These are phyloP conservation scores for Nanorana parkeri DNA, from an alignment of 2,113 vertebrate genomes.

Conservation along the genomic window DNA sequence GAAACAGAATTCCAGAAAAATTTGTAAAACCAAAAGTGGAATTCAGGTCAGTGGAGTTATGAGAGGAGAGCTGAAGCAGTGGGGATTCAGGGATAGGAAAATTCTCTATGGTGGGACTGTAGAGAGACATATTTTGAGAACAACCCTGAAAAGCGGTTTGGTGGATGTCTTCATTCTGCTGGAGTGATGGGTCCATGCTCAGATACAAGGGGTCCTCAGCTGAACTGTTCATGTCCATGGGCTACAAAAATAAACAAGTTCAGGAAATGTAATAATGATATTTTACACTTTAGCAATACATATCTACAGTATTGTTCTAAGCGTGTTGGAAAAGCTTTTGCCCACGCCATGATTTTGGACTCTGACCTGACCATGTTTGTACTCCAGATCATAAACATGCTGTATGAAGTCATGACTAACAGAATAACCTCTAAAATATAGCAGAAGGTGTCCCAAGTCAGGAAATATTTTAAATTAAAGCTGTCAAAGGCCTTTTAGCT, in stretches of 20 bases:
- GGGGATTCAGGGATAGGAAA: constrained; percentile 70
- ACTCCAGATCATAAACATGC: too few species aligned
- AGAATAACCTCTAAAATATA: too few species aligned
- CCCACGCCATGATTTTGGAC: too few species aligned
- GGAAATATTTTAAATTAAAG: too few species aligned
- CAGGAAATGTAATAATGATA: too few species aligned
- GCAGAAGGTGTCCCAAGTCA: too few species aligned
- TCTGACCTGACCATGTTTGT: too few species aligned
- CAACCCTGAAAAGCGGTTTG: constrained; percentile 92
- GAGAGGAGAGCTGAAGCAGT: constrained; percentile 82
- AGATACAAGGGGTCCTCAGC: constrained; percentile 64
- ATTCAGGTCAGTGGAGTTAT: constrained; percentile 91
- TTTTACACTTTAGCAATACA: too few species aligned
- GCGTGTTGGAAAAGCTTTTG: too few species aligned
- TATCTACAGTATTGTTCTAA: too few species aligned
- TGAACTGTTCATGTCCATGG: constrained; percentile 89
- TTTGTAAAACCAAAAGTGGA: constrained; percentile 89
- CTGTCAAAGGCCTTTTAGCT: too few species aligned
- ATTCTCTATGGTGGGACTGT: constrained; percentile 82
- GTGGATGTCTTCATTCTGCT: constrained; percentile 96
- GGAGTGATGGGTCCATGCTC: constrained; percentile 74
- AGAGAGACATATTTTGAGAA: constrained; percentile 89
- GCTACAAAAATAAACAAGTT: constrained; percentile 71
- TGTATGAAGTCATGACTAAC: too few species aligned
- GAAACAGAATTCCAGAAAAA: constrained; percentile 89